Conservation (phyloP, 2,888 invertebrate genomes). For the Cheilosia grossa region DNA sequence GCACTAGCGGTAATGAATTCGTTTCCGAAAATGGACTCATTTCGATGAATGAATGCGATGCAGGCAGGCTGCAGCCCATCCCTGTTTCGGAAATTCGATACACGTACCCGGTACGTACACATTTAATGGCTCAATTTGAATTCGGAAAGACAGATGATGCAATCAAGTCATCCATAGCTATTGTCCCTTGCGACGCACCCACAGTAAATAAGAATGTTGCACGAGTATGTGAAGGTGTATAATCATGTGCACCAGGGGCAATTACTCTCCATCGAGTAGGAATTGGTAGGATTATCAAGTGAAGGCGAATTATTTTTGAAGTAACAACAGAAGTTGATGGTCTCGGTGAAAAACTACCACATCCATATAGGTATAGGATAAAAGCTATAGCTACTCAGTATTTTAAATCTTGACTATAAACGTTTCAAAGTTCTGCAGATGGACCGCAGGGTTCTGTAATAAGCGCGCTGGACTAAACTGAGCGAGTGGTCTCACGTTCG, state of each 20-base stretch:
- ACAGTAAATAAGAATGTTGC: not conserved
- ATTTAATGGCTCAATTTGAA: not conserved
- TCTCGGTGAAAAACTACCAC: no score
- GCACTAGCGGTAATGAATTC: not conserved
- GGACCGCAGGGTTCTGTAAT: no score
- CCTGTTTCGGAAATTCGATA: not conserved
- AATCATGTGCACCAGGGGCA: not conserved
- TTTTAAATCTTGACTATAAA: no score
- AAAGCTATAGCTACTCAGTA: no score
- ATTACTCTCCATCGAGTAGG: not conserved
- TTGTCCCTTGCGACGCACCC: not conserved
- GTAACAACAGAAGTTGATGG: no score
- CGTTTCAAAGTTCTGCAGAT: no score
- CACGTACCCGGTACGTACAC: not conserved
- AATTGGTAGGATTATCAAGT: no score
- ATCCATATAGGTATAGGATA: no score
- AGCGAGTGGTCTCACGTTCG: no score
- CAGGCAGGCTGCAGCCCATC: not conserved
- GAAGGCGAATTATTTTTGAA: no score
- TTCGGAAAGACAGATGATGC: slow-evolving; percentile 3
- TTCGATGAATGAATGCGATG: not conserved
- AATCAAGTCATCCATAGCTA: slow-evolving; percentile 3
- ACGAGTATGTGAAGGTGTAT: not conserved
- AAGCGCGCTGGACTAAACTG: no score
- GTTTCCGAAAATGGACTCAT: not conserved